Conservation (phyloP, 1,140 invertebrate genomes). For the Procambarus virginalis region DNA sequence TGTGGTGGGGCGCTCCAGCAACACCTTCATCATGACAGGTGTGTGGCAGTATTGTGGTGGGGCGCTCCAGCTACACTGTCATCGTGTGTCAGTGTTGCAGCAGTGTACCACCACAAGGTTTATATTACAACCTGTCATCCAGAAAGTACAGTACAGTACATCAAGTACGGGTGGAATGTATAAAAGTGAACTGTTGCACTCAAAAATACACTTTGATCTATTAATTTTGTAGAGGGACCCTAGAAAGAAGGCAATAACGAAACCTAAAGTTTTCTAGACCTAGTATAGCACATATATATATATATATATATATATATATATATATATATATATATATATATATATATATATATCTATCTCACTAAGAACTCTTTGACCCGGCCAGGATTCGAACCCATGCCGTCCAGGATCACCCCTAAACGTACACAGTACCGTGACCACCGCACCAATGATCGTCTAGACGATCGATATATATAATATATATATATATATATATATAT, state of each 20-base stretch:
- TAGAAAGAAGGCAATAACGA: background rate
- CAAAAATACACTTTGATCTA: background rate
- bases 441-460: too few species aligned
- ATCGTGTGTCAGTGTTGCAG: background rate
- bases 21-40: too few species aligned
- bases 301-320: conserved; percentile 5
- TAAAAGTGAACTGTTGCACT: background rate
- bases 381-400: too few species aligned
- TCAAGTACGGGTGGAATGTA: background rate
- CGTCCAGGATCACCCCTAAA: too few species aligned
- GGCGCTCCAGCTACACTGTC: too few species aligned
- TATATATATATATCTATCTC: background rate
- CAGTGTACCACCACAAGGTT: background rate
- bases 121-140: background rate
- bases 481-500: conserved; percentile 23
- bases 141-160: background rate
- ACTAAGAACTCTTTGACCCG: background rate
- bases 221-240: background rate
- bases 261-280: background rate
- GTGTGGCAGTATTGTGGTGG: too few species aligned
- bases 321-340: conserved; percentile 3
- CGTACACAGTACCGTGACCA: too few species aligned
- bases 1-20: too few species aligned
- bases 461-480: background rate
- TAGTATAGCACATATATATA: background rate